These are phyloP conservation scores for Sebastes diploproa DNA, from an alignment of 2,797 vertebrate species.

Conservation along the genomic window DNA sequence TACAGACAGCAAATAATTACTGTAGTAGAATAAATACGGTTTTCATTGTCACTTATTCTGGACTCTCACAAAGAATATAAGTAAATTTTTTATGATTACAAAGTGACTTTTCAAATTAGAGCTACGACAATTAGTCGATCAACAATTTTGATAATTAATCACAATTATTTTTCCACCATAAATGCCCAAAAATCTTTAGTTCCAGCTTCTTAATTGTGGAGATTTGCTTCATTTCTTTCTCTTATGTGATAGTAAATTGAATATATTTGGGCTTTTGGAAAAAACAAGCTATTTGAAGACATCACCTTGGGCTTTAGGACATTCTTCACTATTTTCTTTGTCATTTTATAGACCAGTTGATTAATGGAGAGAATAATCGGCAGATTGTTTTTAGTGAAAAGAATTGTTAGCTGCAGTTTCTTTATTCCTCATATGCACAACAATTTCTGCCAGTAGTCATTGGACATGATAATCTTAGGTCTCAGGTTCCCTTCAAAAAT, in stretches of 20 bases:
- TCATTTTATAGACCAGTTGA: not conserved
- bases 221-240: not conserved
- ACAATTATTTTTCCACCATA: not conserved
- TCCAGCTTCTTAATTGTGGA: not conserved
- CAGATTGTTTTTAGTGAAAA: too few relatives aligned
- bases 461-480: fast-evolving
- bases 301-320: too few relatives aligned
- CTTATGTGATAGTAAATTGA: not conserved
- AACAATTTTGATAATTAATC: not conserved
- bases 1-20: not conserved
- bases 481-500: too few relatives aligned
- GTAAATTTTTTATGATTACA: not conserved
- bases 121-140: not conserved
- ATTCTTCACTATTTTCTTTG: not conserved
- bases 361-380: not conserved
- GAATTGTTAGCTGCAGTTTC: not conserved
- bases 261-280: not conserved
- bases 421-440: too few relatives aligned
- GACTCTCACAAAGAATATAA: not conserved
- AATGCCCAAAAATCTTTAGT: not conserved
- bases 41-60: not conserved
- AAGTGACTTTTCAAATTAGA: not conserved
- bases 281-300: not conserved
- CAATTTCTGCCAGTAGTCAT: fast-evolving
- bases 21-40: not conserved